Evolutionary conservation across 2,888 invertebrate genomes (phyloP).

Genomic region (Andricus curvator): DNA sequence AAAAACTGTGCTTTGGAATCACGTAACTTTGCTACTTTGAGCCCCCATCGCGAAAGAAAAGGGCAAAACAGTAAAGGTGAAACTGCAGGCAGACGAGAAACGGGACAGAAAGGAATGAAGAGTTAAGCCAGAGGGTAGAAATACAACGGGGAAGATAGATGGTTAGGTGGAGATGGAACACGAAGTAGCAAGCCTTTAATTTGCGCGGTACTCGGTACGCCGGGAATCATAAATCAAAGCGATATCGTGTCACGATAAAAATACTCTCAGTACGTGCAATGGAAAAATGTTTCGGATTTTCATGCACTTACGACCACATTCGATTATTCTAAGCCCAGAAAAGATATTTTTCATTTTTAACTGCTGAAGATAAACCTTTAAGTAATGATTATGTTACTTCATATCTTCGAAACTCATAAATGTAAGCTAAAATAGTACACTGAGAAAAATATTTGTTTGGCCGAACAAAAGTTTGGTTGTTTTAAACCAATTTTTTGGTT

Average conservation of each 20-base stretch:
- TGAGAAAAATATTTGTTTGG: too few species aligned
- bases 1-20: not conserved
- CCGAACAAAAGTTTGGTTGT: too few species aligned
- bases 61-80: not conserved
- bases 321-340: not conserved
- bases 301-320: not conserved
- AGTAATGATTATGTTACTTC: not conserved
- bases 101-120: slow-evolving; percentile 14
- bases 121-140: slow-evolving; percentile 13
- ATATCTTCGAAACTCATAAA: not conserved
- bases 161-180: slow-evolving; percentile 25
- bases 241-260: slow-evolving; percentile 36
- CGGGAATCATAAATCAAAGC: slow-evolving; percentile 32
- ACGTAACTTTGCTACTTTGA: not conserved
- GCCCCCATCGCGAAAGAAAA: not conserved
- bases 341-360: slow-evolving; percentile 18
- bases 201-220: slow-evolving; percentile 33
- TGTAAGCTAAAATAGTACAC: not conserved
- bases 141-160: slow-evolving; percentile 29
- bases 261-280: slow-evolving; percentile 14
- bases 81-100: slow-evolving; percentile 6
- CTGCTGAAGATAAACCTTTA: not conserved
- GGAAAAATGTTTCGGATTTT: not conserved
- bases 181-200: slow-evolving; percentile 37
- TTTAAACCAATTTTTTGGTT: too few species aligned